Percentiles rank a stretch among this genome's conserved stretches.
phyloP scores from a whole-genome alignment of 2,888 invertebrate species.

The Papilio protenor region DNA sequence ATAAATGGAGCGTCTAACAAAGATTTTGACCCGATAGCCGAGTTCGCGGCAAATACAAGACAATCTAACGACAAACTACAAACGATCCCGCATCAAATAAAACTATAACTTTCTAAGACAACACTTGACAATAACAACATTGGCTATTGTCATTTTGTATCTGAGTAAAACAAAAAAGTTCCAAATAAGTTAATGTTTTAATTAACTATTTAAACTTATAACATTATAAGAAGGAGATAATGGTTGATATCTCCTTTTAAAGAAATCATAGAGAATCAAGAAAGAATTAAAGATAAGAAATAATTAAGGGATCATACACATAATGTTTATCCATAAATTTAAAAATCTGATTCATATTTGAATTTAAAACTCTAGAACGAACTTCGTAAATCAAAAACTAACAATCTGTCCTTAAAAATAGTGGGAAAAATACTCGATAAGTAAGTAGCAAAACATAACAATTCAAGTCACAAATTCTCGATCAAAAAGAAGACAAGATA shows the following conservation, averaged over 20 bases:
- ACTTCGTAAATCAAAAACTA: background rate
- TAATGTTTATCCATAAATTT: background rate
- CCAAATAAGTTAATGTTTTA: too few species aligned
- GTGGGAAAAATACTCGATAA: background rate
- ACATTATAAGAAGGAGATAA: too few species aligned
- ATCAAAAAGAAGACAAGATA: background rate
- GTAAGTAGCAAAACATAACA: background rate
- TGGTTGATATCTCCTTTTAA: too few species aligned
- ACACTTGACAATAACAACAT: conserved; percentile 9
- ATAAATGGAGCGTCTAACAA: conserved; percentile 28
- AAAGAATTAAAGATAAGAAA: too few species aligned
- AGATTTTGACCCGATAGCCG: conserved; percentile 33
- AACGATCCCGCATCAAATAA: conserved; percentile 10
- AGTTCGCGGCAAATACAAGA: conserved; percentile 21
- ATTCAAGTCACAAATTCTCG: background rate
- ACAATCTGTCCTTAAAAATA: background rate
- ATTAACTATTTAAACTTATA: too few species aligned
- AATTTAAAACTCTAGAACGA: too few species aligned
- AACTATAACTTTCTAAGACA: conserved; percentile 19
- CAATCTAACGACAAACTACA: conserved; percentile 14
- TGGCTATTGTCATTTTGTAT: background rate
- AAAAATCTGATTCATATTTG: too few species aligned
- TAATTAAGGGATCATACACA: too few species aligned
- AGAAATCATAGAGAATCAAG: too few species aligned
- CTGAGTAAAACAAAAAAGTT: background rate